Evolutionary conservation across 2,113 vertebrate genomes (phyloP).

Genomic region (Aphyosemion australe): DNA sequence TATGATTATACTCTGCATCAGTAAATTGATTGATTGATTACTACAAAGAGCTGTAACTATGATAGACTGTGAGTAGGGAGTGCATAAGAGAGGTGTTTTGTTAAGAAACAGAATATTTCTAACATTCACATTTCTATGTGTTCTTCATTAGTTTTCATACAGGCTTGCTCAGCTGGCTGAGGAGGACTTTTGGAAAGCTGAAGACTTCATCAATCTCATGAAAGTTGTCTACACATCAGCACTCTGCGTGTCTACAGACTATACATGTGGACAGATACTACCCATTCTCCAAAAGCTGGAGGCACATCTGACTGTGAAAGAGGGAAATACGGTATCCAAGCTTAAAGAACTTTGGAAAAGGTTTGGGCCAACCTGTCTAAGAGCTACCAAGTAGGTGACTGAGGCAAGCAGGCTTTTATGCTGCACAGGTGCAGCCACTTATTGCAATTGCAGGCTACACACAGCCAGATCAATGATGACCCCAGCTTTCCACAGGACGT

Average conservation of each 20-base stretch:
- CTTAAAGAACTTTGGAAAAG: background rate
- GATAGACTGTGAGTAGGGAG: background rate
- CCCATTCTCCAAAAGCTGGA: background rate
- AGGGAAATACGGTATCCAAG: background rate
- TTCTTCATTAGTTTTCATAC: too few species aligned
- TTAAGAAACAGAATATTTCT: background rate
- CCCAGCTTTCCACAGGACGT: too few species aligned
- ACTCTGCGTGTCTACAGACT: background rate
- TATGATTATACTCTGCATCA: background rate
- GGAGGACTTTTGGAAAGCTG: background rate
- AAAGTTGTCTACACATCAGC: background rate
- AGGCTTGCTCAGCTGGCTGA: background rate
- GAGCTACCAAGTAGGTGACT: background rate
- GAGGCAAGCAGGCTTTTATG: background rate
- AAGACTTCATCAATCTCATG: background rate
- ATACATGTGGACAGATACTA: background rate
- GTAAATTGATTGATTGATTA: background rate
- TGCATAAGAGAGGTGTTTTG: background rate
- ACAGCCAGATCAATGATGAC: too few species aligned
- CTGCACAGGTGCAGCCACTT: too few species aligned
- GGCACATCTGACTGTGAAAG: background rate
- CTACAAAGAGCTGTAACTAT: too few species aligned
- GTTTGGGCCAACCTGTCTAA: conserved; percentile 1
- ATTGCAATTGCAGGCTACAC: too few species aligned
- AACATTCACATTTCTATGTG: background rate